phyloP scores from a whole-genome alignment of 2,113 vertebrate genomes.

The Brachypodius melanocephalos region DNA sequence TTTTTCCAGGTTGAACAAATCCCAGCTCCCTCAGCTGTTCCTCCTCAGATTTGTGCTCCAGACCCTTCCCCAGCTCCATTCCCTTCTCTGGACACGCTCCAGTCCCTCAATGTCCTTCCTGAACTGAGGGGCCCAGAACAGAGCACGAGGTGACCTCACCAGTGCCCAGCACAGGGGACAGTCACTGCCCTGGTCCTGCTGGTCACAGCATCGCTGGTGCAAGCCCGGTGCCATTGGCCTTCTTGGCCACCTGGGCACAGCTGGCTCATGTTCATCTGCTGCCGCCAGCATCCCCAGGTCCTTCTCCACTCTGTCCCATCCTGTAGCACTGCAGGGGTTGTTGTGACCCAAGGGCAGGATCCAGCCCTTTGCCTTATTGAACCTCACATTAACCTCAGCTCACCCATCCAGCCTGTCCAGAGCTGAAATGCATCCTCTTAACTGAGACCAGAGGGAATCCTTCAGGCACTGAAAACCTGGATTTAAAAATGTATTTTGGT shows the following conservation, averaged over 20 bases:
- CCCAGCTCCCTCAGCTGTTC: not conserved
- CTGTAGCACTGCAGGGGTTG: not conserved
- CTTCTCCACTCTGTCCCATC: not conserved
- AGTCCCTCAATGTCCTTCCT: not conserved
- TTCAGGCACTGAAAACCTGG: not conserved
- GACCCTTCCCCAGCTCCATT: fast-evolving
- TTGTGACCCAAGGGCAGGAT: not conserved
- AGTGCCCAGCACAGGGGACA: not conserved
- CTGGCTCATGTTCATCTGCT: fast-evolving
- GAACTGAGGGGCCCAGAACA: fast-evolving
- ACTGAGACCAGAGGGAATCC: not conserved
- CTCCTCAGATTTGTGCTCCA: not conserved
- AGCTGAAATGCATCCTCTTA: not conserved
- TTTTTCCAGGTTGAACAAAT: not conserved
- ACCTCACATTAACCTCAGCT: not conserved
- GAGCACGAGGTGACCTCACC: not conserved
- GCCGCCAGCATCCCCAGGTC: not conserved
- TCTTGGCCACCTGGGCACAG: not conserved
- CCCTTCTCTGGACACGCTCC: fast-evolving
- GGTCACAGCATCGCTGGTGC: not conserved
- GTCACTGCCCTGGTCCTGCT: not conserved
- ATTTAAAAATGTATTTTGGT: not conserved
- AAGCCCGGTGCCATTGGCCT: not conserved
- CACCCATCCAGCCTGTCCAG: not conserved
- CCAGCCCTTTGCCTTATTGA: not conserved